Evolutionary conservation across 2,888 invertebrate genomes (phyloP).

Genomic region (Scaptomyza flava): DNA sequence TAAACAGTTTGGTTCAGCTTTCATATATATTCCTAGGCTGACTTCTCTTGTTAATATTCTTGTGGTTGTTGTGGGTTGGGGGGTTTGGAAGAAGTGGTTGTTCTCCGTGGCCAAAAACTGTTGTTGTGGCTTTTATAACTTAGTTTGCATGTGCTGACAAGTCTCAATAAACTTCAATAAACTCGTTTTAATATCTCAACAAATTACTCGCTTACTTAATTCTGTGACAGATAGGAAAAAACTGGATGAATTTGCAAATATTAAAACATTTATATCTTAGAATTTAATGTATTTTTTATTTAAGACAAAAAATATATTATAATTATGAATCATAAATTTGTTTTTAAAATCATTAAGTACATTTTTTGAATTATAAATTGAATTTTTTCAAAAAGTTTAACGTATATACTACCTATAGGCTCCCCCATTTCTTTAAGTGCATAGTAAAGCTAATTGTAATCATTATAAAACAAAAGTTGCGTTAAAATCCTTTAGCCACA

Average conservation of each 20-base stretch:
- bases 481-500: constrained; percentile 30
- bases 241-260: too few species aligned
- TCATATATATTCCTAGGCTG: constrained; percentile 45
- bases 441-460: constrained; percentile 35
- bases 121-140: constrained; percentile 46
- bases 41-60: constrained; percentile 3
- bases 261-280: too few species aligned
- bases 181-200: constrained; percentile 69
- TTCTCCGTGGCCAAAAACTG: constrained; percentile 25
- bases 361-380: too few species aligned
- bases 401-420: too few species aligned
- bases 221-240: constrained; percentile 8
- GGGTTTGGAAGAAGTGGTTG: constrained; percentile 8
- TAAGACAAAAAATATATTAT: too few species aligned
- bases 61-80: constrained; percentile 1
- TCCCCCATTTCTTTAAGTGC: not conserved
- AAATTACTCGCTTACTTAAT: constrained; percentile 37
- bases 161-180: constrained; percentile 77
- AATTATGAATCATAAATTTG: too few species aligned
- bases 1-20: constrained; percentile 45
- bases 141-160: constrained; percentile 75
- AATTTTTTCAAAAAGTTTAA: too few species aligned
- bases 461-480: constrained; percentile 33
- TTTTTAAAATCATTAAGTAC: too few species aligned
- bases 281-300: too few species aligned